Percentiles rank a stretch among this genome's conserved stretches.
Evolutionary conservation across 2,113 vertebrate species (phyloP).

Genomic region (Prietella phreatophila): DNA sequence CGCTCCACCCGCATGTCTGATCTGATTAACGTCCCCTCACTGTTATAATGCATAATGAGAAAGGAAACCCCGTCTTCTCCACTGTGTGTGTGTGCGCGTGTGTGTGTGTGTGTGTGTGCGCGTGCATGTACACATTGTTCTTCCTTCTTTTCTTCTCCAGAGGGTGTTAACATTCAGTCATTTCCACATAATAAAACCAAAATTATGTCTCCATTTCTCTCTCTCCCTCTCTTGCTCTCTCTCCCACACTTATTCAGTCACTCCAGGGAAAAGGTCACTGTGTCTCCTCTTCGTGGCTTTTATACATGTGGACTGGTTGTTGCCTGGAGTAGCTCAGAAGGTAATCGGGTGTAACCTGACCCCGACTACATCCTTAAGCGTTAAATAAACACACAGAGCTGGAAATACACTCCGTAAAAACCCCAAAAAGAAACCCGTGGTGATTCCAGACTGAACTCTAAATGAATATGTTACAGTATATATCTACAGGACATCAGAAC

Average conservation of each 20-base stretch:
- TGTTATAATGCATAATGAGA: neutral
- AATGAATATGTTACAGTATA: too few species aligned
- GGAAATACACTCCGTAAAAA: neutral
- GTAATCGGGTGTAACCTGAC: neutral
- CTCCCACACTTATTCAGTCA: neutral
- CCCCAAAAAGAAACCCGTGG: too few species aligned
- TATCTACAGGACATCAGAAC: too few species aligned
- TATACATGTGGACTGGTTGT: neutral
- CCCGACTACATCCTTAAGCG: neutral
- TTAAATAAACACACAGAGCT: neutral
- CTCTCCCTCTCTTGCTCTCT: neutral
- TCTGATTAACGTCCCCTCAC: neutral
- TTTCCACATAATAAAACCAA: neutral
- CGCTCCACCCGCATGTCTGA: neutral
- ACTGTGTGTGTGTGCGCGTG: slow-evolving; percentile 6
- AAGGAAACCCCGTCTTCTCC: neutral
- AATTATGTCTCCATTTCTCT: neutral
- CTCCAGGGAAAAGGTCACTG: neutral
- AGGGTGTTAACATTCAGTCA: neutral
- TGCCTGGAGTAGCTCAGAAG: neutral
- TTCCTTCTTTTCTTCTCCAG: neutral
- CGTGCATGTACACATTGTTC: neutral
- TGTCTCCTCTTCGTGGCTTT: neutral
- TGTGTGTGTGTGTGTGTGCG: neutral
- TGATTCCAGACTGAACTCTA: too few species aligned